Evolutionary conservation across 1,140 invertebrate genomes (phyloP).

Genomic region (Neodiprion fabricii): DNA sequence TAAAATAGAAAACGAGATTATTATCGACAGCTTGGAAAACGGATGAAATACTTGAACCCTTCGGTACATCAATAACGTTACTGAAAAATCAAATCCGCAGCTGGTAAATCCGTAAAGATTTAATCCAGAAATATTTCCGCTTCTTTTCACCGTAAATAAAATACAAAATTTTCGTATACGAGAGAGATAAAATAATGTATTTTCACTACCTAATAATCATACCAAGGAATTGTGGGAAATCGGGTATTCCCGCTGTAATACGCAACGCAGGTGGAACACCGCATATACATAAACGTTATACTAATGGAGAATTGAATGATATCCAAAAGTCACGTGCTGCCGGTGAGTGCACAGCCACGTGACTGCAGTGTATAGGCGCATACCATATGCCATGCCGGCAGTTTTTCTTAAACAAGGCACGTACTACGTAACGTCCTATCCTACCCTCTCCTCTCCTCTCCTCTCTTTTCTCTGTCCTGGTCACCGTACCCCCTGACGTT

Average conservation of each 20-base stretch:
- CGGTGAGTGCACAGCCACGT: neutral
- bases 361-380: neutral
- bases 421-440: neutral
- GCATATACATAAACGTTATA: neutral
- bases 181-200: too few relatives aligned
- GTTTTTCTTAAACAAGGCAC: neutral
- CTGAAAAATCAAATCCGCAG: too few relatives aligned
- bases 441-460: neutral
- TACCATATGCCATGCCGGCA: neutral
- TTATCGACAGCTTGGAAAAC: neutral
- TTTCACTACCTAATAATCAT: too few relatives aligned
- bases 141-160: too few relatives aligned
- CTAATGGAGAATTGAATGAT: slow-evolving; percentile 6
- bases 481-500: neutral
- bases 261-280: too few relatives aligned
- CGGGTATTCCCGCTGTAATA: too few relatives aligned
- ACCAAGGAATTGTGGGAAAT: too few relatives aligned
- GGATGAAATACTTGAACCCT: too few relatives aligned
- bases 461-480: neutral
- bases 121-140: too few relatives aligned
- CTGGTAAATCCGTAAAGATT: too few relatives aligned
- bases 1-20: neutral
- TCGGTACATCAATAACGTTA: too few relatives aligned
- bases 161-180: too few relatives aligned
- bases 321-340: neutral